These are phyloP conservation scores for Caretta caretta DNA, from an alignment of 2,113 vertebrate genomes.

Conservation along the genomic window DNA sequence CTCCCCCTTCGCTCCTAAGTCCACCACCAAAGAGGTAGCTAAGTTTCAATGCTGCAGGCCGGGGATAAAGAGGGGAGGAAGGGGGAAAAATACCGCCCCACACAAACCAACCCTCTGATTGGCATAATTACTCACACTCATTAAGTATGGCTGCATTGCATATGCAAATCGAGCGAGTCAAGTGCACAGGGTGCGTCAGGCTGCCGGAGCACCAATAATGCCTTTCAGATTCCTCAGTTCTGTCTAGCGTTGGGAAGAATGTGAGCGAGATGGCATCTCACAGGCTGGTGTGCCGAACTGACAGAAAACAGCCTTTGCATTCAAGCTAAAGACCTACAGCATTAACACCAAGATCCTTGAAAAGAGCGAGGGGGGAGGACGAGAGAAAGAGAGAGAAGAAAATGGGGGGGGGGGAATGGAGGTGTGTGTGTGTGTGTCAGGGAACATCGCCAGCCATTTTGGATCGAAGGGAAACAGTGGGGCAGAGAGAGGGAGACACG, in stretches of 20 bases:
- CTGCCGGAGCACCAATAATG: conserved; percentile 30
- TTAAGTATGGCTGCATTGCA: conserved; percentile 72
- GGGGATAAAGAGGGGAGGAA: neutral
- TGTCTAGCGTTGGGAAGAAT: neutral
- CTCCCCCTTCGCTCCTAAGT: neutral
- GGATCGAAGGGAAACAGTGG: neutral
- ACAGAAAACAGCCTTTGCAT: conserved; percentile 29
- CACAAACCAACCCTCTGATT: conserved; percentile 56
- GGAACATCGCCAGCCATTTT: neutral
- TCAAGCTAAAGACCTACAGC: neutral
- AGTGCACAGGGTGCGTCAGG: conserved; percentile 51
- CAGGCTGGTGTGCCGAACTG: neutral
- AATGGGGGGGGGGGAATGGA: neutral
- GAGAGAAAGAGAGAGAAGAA: neutral
- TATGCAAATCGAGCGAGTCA: conserved; percentile 45
- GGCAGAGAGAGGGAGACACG: neutral
- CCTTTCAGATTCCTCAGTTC: neutral
- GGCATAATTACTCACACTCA: conserved; percentile 83
- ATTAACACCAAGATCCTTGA: neutral
- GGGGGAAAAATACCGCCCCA: neutral
- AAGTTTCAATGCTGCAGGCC: neutral
- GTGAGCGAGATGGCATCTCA: neutral
- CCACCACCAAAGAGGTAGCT: neutral
- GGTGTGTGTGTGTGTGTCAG: neutral
- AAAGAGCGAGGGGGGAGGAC: neutral